Conservation (phyloP, 2,113 vertebrate genomes). For the Phalacrocorax carbo region DNA sequence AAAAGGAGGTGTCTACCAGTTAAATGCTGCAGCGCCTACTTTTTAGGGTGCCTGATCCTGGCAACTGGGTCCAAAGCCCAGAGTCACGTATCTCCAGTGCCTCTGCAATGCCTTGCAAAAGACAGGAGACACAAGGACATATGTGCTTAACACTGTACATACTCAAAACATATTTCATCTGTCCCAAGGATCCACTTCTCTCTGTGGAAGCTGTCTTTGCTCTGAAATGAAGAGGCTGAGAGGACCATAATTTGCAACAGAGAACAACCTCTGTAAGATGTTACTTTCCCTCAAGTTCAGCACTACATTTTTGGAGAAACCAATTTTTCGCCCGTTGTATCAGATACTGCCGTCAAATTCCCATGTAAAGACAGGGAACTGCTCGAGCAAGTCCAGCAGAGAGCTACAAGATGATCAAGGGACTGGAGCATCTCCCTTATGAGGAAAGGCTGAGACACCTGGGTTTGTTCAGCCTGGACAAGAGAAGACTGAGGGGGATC, state of each 20-base stretch:
- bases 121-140: not conserved
- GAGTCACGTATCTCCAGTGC: not conserved
- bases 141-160: not conserved
- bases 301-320: not conserved
- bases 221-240: not conserved
- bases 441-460: too few relatives aligned
- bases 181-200: not conserved
- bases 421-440: too few relatives aligned
- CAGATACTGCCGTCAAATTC: not conserved
- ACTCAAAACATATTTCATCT: not conserved
- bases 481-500: too few relatives aligned
- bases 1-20: not conserved
- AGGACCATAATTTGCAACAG: not conserved
- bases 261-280: not conserved
- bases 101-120: not conserved
- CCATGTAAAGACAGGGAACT: not conserved
- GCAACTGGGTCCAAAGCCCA: not conserved
- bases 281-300: not conserved
- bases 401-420: too few relatives aligned
- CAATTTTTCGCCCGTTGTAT: conserved; percentile 3
- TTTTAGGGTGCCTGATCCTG: not conserved
- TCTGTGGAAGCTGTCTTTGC: not conserved
- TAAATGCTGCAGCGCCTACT: not conserved
- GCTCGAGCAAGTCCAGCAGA: too few relatives aligned
- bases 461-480: too few relatives aligned